Evolutionary conservation across 2,797 vertebrate species (phyloP).

Genomic region (Artibeus jamaicensis): DNA sequence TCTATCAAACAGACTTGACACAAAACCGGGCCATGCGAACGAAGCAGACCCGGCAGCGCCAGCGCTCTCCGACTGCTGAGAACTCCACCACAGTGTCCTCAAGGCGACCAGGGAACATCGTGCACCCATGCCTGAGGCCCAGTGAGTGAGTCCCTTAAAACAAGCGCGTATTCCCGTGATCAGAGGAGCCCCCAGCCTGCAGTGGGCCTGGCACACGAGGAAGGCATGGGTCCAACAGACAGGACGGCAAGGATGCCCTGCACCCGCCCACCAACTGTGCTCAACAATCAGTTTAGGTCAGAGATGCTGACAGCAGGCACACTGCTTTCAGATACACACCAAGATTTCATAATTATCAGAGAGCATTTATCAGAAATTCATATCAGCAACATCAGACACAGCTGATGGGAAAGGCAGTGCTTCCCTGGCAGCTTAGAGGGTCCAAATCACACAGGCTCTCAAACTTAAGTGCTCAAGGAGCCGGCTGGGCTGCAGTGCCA

Average conservation of each 20-base stretch:
- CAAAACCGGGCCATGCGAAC: background rate
- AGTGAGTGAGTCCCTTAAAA: background rate
- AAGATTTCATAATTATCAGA: background rate
- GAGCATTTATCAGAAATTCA: background rate
- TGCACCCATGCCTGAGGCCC: background rate
- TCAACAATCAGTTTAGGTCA: fast-evolving
- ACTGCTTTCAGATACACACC: background rate
- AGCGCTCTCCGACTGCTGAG: background rate
- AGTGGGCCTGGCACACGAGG: fast-evolving
- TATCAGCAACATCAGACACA: background rate
- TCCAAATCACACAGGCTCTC: background rate
- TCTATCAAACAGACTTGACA: background rate
- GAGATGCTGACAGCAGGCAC: background rate
- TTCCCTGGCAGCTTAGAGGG: background rate
- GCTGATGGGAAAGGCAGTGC: background rate
- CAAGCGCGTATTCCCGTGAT: background rate
- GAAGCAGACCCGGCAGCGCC: fast-evolving
- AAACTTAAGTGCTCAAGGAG: background rate
- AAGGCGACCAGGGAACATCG: fast-evolving
- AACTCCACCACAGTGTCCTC: fast-evolving
- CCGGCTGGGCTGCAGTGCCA: background rate
- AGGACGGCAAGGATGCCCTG: background rate
- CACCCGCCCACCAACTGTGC: fast-evolving
- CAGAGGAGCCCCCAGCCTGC: background rate
- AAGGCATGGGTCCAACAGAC: background rate